phyloP scores from a whole-genome alignment of 1,140 invertebrate genomes.

The Prorops nasuta region DNA sequence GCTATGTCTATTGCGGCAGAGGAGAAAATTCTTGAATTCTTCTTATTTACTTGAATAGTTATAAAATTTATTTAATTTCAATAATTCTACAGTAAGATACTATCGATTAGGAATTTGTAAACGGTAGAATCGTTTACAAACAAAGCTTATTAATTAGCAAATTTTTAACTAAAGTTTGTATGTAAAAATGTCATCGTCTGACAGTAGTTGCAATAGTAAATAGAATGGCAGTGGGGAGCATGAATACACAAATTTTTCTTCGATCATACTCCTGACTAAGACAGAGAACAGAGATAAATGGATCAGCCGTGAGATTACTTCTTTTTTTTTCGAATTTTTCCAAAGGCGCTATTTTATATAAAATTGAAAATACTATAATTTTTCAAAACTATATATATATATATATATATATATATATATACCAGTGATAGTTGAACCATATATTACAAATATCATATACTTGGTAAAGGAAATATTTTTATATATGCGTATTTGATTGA shows the following conservation, averaged over 20 bases:
- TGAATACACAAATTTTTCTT: slow-evolving; percentile 25
- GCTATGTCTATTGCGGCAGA: too few species aligned
- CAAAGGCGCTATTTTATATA: not conserved
- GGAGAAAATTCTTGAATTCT: too few species aligned
- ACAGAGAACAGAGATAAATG: slow-evolving; percentile 1
- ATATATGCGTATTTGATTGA: not conserved
- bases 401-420: slow-evolving; percentile 1
- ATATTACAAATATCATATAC: not conserved
- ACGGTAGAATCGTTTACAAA: too few species aligned
- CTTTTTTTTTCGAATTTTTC: slow-evolving; percentile 1
- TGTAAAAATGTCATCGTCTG: slow-evolving; percentile 20
- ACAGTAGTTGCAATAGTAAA: slow-evolving; percentile 25
- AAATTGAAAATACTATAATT: not conserved
- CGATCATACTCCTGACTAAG: slow-evolving; percentile 25
- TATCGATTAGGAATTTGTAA: too few species aligned
- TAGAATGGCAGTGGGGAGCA: slow-evolving; percentile 23
- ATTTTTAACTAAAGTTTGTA: too few species aligned
- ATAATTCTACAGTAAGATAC: too few species aligned
- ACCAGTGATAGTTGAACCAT: slow-evolving; percentile 13
- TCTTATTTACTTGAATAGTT: too few species aligned
- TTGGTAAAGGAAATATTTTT: not conserved
- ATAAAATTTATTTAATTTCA: too few species aligned
- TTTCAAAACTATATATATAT: not conserved
- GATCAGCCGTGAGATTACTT: not conserved
- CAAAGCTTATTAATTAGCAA: too few species aligned